A percentile compares a stretch with the other conserved stretches of the same genome.
These are phyloP conservation scores for Mercenaria mercenaria DNA, from an alignment of 1,140 invertebrate genomes.

Conservation along the genomic window DNA sequence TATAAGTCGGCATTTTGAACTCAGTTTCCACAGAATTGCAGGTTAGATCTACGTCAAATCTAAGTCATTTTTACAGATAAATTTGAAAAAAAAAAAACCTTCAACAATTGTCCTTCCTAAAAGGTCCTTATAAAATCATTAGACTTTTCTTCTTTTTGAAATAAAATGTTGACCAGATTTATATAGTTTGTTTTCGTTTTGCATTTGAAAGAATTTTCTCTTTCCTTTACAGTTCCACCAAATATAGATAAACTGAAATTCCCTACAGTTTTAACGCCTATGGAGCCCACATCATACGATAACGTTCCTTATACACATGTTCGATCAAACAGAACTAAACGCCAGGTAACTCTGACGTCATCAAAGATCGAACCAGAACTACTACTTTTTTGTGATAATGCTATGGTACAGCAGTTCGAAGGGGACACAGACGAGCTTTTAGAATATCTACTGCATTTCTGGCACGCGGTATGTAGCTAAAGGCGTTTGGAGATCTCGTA, in stretches of 20 bases:
- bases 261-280: neutral
- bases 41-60: too few relatives aligned
- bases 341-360: slow-evolving; percentile 5
- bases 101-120: too few relatives aligned
- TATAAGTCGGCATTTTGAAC: too few relatives aligned
- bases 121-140: too few relatives aligned
- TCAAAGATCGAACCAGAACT: slow-evolving; percentile 74
- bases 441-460: slow-evolving; percentile 80
- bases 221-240: slow-evolving; percentile 32
- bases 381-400: slow-evolving; percentile 73
- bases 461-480: slow-evolving; percentile 78
- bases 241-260: slow-evolving; percentile 48
- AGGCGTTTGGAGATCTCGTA: too few relatives aligned
- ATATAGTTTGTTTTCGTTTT: too few relatives aligned
- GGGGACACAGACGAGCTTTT: slow-evolving; percentile 75
- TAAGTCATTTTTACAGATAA: too few relatives aligned
- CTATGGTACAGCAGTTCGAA: slow-evolving; percentile 75
- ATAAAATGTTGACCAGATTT: too few relatives aligned
- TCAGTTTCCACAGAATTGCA: too few relatives aligned
- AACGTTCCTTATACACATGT: slow-evolving; percentile 35
- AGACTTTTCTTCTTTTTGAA: too few relatives aligned
- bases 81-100: too few relatives aligned
- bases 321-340: slow-evolving; percentile 35
- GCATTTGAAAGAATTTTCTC: too few relatives aligned
- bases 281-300: neutral